A percentile compares a stretch with the other conserved stretches of the same genome.
phyloP scores from a whole-genome alignment of 2,797 vertebrate species.

The Epinephelus malabaricus region DNA sequence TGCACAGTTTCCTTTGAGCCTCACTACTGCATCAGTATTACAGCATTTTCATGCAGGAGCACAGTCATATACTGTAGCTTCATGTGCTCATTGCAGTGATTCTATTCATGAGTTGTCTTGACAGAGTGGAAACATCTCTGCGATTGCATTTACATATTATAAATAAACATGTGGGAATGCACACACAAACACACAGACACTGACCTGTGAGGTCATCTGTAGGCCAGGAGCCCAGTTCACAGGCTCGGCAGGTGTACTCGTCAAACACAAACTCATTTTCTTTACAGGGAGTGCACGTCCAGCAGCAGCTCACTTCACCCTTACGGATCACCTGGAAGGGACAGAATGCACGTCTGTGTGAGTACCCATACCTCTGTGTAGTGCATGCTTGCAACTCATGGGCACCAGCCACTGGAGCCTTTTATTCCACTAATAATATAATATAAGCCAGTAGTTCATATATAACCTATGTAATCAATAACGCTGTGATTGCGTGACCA shows the following conservation, averaged over 20 bases:
- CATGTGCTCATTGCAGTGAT: not conserved
- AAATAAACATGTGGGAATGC: constrained; percentile 30
- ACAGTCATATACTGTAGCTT: not conserved
- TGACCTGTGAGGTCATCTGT: constrained; percentile 88
- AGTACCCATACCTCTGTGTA: not conserved
- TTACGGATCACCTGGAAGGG: constrained; percentile 94
- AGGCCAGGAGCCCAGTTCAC: constrained; percentile 97
- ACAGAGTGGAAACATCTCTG: not conserved
- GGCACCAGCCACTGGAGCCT: not conserved
- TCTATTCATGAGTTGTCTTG: not conserved
- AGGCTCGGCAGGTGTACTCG: constrained; percentile 96
- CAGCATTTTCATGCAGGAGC: not conserved
- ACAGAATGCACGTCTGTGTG: constrained; percentile 7
- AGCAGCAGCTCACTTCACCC: constrained; percentile 99
- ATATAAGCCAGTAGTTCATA: too few relatives aligned
- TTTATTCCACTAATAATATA: not conserved
- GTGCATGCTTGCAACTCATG: not conserved
- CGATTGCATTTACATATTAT: not conserved
- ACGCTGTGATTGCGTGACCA: too few relatives aligned
- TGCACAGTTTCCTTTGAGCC: not conserved
- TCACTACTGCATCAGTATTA: not conserved
- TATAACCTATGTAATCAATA: too few relatives aligned
- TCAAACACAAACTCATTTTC: constrained; percentile 97
- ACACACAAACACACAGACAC: constrained; percentile 37
- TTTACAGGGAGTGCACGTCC: constrained; percentile 98